Percentiles rank a stretch among this genome's conserved stretches.
phyloP scores from a whole-genome alignment of 2,113 vertebrate species.

The Nothocercus julius region DNA sequence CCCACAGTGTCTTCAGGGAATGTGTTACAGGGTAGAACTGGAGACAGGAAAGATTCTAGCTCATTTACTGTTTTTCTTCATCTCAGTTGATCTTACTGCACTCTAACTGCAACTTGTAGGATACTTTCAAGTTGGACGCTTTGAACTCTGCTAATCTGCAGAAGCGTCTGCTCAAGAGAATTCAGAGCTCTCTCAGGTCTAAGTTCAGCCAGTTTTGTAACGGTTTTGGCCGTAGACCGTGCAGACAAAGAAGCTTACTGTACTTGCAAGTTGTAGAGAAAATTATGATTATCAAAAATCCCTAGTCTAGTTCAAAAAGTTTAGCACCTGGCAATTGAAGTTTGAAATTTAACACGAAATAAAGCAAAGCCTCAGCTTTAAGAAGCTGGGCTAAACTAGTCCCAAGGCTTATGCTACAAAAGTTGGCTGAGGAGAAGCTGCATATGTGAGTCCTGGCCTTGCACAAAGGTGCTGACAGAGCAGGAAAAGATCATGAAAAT shows the following conservation, averaged over 20 bases:
- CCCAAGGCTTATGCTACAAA: neutral
- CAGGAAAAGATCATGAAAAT: neutral
- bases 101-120: neutral
- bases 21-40: neutral
- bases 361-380: conserved; percentile 7
- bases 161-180: neutral
- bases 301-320: neutral
- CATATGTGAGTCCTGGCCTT: neutral
- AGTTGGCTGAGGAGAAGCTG: neutral
- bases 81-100: neutral
- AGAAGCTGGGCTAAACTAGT: neutral
- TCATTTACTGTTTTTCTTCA: neutral
- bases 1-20: neutral
- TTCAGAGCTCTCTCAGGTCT: neutral
- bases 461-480: neutral
- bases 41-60: neutral
- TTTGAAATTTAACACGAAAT: neutral
- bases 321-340: neutral
- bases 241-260: neutral
- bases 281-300: neutral
- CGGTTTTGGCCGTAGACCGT: neutral
- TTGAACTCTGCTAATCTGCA: neutral
- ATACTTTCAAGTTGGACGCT: neutral
- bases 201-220: neutral
- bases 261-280: neutral